Evolutionary conservation across 1,140 invertebrate species (phyloP).

Genomic region (Apis laboriosa): DNA sequence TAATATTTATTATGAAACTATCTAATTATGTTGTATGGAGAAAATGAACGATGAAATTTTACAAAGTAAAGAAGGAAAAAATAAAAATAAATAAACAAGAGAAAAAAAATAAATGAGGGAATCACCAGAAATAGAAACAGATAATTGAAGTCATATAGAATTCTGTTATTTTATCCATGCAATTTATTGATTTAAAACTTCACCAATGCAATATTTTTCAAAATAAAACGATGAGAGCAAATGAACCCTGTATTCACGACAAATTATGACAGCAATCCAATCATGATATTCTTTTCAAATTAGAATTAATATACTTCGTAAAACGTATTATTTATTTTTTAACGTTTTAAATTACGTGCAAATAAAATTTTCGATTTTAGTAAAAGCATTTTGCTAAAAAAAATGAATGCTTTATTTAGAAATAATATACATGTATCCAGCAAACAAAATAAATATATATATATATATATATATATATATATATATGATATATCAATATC

Average conservation of each 20-base stretch:
- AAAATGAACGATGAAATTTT: not conserved
- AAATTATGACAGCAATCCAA: no score
- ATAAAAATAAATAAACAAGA: not conserved
- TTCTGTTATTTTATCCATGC: not conserved
- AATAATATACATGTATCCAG: not conserved
- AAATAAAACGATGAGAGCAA: not conserved
- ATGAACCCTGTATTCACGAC: not conserved
- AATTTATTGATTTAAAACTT: not conserved
- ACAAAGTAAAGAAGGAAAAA: not conserved
- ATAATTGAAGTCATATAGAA: not conserved
- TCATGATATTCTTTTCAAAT: no score
- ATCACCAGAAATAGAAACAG: not conserved
- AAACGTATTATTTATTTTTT: not conserved
- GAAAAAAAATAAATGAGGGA: not conserved
- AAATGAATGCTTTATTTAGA: not conserved
- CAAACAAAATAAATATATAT: no score
- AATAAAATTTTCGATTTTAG: not conserved
- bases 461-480: no score
- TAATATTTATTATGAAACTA: no score
- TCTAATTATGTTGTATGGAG: no score
- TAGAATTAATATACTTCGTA: not conserved
- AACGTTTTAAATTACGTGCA: not conserved
- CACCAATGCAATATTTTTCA: not conserved
- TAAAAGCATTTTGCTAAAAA: slow-evolving; percentile 12
- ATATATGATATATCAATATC: no score